Percentiles rank a stretch among this genome's conserved stretches.
These are phyloP conservation scores for Forbesichthys papilliferus DNA, from an alignment of 2,113 vertebrate species.

Conservation along the genomic window DNA sequence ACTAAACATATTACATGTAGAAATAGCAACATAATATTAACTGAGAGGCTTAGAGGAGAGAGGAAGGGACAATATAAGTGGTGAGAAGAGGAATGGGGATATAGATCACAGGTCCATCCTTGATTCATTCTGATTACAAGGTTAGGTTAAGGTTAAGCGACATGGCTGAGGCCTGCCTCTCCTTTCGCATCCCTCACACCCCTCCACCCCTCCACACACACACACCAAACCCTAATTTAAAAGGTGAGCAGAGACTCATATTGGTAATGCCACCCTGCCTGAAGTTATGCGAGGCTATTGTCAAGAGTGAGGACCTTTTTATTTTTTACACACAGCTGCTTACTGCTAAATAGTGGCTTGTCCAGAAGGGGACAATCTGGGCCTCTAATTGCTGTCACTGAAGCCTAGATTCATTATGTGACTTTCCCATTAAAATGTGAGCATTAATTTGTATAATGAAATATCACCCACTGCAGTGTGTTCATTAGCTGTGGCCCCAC, in stretches of 20 bases:
- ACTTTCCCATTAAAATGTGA: slow-evolving; percentile 99
- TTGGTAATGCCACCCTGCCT: slow-evolving; percentile 84
- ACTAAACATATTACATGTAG: neutral
- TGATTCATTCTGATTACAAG: slow-evolving; percentile 76
- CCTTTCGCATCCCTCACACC: slow-evolving; percentile 26
- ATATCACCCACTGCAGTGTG: slow-evolving; percentile 99
- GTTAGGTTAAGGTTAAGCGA: slow-evolving; percentile 78
- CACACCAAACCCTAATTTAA: slow-evolving; percentile 69
- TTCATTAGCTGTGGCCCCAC: slow-evolving; percentile 99
- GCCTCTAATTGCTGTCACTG: slow-evolving; percentile 99
- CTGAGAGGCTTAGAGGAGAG: neutral
- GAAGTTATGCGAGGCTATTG: slow-evolving; percentile 89
- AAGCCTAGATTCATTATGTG: slow-evolving; percentile 99
- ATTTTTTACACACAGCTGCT: slow-evolving; percentile 93
- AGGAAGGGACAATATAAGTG: neutral
- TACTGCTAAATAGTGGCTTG: slow-evolving; percentile 99
- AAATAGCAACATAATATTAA: neutral
- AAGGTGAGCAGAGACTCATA: slow-evolving; percentile 89
- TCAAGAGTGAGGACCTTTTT: slow-evolving; percentile 95
- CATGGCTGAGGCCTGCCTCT: slow-evolving; percentile 60
- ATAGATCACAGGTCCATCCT: slow-evolving; percentile 63
- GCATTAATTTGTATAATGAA: slow-evolving; percentile 99
- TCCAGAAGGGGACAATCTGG: slow-evolving; percentile 99
- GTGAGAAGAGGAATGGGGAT: slow-evolving; percentile 52
- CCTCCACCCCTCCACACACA: slow-evolving; percentile 51